phyloP scores from a whole-genome alignment of 1,140 invertebrate genomes.

The Aphelenchoides avenae region DNA sequence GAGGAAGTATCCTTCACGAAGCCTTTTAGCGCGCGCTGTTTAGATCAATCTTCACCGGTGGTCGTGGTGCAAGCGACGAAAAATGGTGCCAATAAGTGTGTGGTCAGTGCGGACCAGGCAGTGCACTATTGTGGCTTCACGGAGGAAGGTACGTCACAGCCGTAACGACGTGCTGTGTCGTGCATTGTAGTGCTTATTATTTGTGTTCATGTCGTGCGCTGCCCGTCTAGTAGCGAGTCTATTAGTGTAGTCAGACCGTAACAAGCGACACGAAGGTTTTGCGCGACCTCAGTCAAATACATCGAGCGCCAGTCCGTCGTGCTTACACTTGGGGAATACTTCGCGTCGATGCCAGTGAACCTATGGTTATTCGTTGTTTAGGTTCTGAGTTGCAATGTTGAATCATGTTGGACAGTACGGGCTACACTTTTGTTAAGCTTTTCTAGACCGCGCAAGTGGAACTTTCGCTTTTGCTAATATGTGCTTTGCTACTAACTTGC shows the following conservation, averaged over 20 bases:
- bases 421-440: slow-evolving; percentile 7
- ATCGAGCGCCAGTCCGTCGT: too few species aligned
- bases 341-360: too few species aligned
- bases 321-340: too few species aligned
- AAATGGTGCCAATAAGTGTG: slow-evolving; percentile 25
- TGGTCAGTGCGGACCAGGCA: slow-evolving; percentile 57
- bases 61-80: slow-evolving; percentile 12
- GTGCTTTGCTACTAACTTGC: slow-evolving; percentile 18
- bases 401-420: too few species aligned
- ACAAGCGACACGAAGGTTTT: too few species aligned
- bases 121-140: slow-evolving; percentile 56
- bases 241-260: too few species aligned
- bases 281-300: too few species aligned
- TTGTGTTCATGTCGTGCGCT: background rate
- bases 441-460: background rate
- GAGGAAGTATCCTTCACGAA: too few species aligned
- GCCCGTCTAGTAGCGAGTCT: background rate
- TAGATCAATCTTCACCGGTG: too few species aligned
- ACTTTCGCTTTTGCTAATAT: slow-evolving; percentile 1
- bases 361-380: too few species aligned
- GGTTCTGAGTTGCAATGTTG: too few species aligned
- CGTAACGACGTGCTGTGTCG: background rate
- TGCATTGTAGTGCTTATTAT: slow-evolving; percentile 2
- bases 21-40: too few species aligned
- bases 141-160: slow-evolving; percentile 54